Percentiles rank a stretch among this genome's conserved stretches.
Conservation (phyloP, 2,888 invertebrate species). For the Alsophila aescularia region DNA sequence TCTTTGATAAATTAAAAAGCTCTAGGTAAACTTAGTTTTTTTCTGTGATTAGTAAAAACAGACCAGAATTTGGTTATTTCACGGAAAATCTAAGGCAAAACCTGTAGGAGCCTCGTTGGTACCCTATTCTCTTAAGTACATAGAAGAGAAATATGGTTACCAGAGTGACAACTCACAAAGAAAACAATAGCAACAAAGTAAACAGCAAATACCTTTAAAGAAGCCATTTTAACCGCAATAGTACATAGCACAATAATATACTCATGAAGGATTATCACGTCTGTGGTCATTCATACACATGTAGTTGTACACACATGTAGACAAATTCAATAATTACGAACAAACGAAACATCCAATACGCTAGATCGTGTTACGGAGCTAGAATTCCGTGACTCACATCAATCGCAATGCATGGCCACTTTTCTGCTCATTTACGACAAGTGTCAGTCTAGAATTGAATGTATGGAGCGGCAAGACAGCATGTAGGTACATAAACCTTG, state of each 20-base stretch:
- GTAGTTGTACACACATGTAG: neutral
- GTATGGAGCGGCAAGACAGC: neutral
- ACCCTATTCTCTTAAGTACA: too few relatives aligned
- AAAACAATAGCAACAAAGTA: too few relatives aligned
- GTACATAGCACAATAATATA: neutral
- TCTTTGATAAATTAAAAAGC: too few relatives aligned
- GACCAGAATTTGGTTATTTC: too few relatives aligned
- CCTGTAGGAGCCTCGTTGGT: too few relatives aligned
- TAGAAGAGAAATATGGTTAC: too few relatives aligned
- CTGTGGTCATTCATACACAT: neutral
- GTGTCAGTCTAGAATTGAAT: neutral
- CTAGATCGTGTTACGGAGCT: conserved; percentile 34
- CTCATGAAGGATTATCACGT: neutral
- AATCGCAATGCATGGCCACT: conserved; percentile 37
- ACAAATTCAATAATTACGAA: neutral
- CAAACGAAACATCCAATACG: conserved; percentile 15
- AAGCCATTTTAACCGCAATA: neutral
- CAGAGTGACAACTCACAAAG: too few relatives aligned
- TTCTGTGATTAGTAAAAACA: too few relatives aligned
- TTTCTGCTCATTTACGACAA: conserved; percentile 18
- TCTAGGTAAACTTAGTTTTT: too few relatives aligned
- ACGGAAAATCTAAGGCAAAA: too few relatives aligned
- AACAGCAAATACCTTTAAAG: neutral
- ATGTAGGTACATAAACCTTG: too few relatives aligned
- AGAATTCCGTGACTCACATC: conserved; percentile 42